These are phyloP conservation scores for Pandion haliaetus DNA, from an alignment of 2,113 vertebrate species.

Conservation along the genomic window DNA sequence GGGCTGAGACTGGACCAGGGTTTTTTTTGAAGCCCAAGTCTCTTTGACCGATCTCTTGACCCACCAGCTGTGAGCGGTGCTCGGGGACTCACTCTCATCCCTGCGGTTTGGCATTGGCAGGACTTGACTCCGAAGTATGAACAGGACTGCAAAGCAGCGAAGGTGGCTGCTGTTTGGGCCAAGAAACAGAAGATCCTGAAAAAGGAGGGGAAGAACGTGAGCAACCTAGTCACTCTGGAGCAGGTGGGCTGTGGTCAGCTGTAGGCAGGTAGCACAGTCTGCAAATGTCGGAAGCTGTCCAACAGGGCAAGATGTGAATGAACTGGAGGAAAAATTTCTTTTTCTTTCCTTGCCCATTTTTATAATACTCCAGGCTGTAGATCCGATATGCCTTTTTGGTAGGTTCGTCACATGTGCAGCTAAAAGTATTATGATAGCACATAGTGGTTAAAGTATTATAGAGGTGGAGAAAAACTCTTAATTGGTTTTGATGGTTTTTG, in stretches of 20 bases:
- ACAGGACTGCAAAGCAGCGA: background rate
- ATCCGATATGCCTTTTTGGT: background rate
- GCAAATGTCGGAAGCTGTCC: background rate
- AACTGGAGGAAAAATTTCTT: background rate
- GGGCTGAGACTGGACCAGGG: background rate
- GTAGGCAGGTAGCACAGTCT: background rate
- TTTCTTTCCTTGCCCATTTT: background rate
- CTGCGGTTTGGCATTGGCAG: background rate
- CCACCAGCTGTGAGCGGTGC: background rate
- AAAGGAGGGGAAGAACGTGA: constrained; percentile 35
- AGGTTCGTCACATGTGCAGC: background rate
- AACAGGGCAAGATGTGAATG: background rate
- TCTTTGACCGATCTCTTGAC: background rate
- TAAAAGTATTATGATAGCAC: background rate
- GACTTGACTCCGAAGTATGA: constrained; percentile 25
- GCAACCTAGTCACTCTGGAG: background rate
- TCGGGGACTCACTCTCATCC: background rate
- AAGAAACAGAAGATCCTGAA: constrained; percentile 54
- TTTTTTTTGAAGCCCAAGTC: background rate
- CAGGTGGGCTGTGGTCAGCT: background rate
- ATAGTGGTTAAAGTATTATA: background rate
- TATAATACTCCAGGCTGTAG: background rate
- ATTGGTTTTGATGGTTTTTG: background rate
- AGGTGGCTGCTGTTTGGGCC: background rate
- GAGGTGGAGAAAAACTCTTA: background rate